Conservation (phyloP, 2,888 invertebrate genomes). For the Lathronympha strigana region DNA sequence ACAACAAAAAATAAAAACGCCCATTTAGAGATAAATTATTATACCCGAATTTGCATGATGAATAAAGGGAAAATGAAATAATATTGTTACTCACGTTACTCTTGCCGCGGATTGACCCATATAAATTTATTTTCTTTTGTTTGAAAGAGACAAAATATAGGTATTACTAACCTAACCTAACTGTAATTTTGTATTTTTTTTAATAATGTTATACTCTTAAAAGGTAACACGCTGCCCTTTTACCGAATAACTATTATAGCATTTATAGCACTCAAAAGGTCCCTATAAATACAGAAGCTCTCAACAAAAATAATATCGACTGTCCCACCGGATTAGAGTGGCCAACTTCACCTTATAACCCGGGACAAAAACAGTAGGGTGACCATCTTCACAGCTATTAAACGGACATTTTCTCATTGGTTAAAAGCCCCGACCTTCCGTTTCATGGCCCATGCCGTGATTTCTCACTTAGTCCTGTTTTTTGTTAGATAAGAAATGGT, state of each 20-base stretch:
- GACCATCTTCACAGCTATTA: slow-evolving; percentile 39
- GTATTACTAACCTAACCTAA: no score
- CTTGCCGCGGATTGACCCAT: no score
- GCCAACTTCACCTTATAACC: slow-evolving; percentile 28
- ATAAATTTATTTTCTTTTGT: no score
- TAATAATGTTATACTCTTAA: no score
- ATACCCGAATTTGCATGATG: no score
- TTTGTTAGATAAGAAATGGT: slow-evolving; percentile 31
- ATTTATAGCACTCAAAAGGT: not conserved
- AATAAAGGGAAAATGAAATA: no score
- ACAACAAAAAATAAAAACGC: no score
- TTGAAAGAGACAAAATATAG: no score
- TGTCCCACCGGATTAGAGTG: slow-evolving; percentile 4
- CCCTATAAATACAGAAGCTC: not conserved
- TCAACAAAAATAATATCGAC: not conserved
- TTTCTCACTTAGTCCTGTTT: slow-evolving; percentile 40
- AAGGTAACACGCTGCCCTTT: not conserved
- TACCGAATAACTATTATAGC: not conserved
- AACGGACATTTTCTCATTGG: slow-evolving; percentile 35
- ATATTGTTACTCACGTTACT: no score
- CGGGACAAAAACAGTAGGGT: slow-evolving; percentile 35
- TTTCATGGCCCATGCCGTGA: slow-evolving; percentile 37
- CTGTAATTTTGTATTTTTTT: no score
- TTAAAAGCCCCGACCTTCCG: slow-evolving; percentile 34
- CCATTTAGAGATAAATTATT: no score